Evolutionary conservation across 1,140 invertebrate genomes (phyloP).

Genomic region (Paraescarpia echinospica): DNA sequence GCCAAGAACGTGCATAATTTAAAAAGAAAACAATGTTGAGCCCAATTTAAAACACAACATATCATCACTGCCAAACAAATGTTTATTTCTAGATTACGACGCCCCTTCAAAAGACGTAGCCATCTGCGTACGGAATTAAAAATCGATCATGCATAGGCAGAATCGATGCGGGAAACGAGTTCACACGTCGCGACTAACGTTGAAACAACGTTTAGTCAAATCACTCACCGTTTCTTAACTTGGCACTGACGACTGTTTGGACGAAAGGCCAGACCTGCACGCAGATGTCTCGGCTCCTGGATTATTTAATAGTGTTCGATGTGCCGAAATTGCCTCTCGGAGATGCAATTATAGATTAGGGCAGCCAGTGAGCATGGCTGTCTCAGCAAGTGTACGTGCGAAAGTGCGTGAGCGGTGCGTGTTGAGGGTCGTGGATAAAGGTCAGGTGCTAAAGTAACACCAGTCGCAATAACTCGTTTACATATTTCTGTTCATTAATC

Average conservation of each 20-base stretch:
- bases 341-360: constrained; percentile 1
- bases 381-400: background rate
- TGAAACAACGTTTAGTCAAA: background rate
- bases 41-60: background rate
- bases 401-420: background rate
- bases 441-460: background rate
- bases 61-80: background rate
- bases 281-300: background rate
- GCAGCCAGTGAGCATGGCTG: background rate
- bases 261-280: background rate
- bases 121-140: background rate
- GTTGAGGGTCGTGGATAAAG: background rate
- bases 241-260: background rate
- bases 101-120: background rate
- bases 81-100: background rate
- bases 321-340: background rate
- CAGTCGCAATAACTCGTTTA: background rate
- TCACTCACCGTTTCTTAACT: background rate
- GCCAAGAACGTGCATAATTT: background rate
- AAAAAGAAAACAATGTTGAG: background rate
- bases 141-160: background rate
- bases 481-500: too few species aligned
- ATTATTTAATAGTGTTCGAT: constrained; percentile 6
- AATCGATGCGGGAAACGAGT: background rate
- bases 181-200: background rate